Base-by-base conservation (phyloP, 2,888 invertebrate genomes). In the Zelleria hepariella region DNA sequence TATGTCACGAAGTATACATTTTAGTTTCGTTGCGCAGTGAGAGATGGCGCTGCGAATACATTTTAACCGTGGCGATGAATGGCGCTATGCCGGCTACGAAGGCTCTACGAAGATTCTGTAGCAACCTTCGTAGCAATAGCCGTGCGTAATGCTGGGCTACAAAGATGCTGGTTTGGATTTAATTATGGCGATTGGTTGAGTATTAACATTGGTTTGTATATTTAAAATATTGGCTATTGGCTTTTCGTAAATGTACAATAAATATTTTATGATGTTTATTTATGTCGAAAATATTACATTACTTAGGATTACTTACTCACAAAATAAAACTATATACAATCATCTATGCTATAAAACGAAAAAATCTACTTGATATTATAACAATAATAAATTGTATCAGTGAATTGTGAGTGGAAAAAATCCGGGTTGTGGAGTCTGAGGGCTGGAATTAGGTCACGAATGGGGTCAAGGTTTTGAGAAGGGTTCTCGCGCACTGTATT, bases 391-490 rank as follows among this genome's bases (percentile, higher is more conserved):
- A 26, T 5, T 26, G 7, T n/a, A n/a, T n/a, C n/a, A n/a, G n/a
- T n/a, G n/a, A n/a, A 5, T 32, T 7, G 5, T 5, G 7, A 32
- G 2, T 7, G 7, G 26, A 15, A 27, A 23, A 18, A 27, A 27
- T 55, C 20, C 53, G 20, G 52, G 52, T 10, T 52, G 24, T 24
- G 4, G 42, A 10, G 21, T 20, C 23, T 23, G 55, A 42, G 55
- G 55, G 21, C 55, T 5, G 8, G 10, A 55, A 55, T 8, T 32
- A 20, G 55, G 55, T 55, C 55, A 32, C 8, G 21, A 24, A 47
- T 48, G 48, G 25, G 56, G 57, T 57, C 57, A 57, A 57, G 57
- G 57, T 48, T 57, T 26, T 3, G 32, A 10, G 15, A 57, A 57
- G 57, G 57, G 58, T 21, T 25, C 23, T 8, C n/a, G 49, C 20